Evolutionary conservation across 2,113 vertebrate genomes (phyloP).

Genomic region (Bettongia penicillata): DNA sequence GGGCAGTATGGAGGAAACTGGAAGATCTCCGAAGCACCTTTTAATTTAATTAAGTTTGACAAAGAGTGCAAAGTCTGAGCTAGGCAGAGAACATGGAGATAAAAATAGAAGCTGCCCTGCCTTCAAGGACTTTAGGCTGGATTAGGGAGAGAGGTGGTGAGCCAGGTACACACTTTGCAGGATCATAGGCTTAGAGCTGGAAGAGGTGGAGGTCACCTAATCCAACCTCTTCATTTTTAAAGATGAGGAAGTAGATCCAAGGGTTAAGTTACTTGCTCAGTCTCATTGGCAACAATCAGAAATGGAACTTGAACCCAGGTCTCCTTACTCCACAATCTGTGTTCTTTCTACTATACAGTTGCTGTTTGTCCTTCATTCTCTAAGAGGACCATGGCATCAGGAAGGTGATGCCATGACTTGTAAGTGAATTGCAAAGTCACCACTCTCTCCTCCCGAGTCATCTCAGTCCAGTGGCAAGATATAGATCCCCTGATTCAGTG

Average conservation of each 20-base stretch:
- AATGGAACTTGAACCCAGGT: background rate
- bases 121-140: background rate
- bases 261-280: background rate
- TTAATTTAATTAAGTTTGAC: background rate
- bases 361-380: no score
- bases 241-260: background rate
- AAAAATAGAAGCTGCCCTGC: background rate
- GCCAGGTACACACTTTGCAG: background rate
- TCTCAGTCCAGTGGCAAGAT: no score
- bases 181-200: background rate
- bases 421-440: no score
- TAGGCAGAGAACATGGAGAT: background rate
- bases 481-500: no score
- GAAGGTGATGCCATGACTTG: no score
- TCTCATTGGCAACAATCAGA: background rate
- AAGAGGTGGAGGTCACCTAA: background rate
- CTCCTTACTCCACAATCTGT: background rate
- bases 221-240: background rate
- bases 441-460: no score
- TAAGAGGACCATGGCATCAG: no score
- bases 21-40: background rate
- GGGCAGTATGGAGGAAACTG: background rate
- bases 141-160: background rate
- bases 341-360: background rate
- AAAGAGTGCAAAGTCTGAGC: background rate